Evolutionary conservation across 2,888 invertebrate species (phyloP).

Genomic region (Nomada goodeniana): DNA sequence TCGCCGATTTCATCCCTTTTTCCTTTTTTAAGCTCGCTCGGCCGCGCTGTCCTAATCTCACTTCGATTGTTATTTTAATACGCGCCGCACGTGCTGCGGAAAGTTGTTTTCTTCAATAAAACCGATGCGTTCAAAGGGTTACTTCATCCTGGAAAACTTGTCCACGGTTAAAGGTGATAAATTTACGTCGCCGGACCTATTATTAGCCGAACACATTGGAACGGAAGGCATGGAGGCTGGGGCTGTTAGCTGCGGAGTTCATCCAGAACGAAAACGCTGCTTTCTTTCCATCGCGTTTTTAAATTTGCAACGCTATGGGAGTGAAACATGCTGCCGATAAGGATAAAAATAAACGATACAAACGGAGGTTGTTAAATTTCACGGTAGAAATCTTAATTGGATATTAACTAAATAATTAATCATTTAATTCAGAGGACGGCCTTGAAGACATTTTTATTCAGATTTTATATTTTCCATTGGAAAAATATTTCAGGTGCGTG

Average conservation of each 20-base stretch:
- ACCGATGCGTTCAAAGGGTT: conserved; percentile 26
- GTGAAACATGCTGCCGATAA: background rate
- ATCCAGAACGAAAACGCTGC: conserved; percentile 23
- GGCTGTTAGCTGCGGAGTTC: conserved; percentile 1
- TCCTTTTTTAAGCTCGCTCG: background rate
- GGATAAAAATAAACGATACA: background rate
- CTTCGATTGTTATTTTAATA: conserved; percentile 16
- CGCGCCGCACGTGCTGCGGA: conserved; percentile 10
- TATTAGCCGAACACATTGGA: conserved; percentile 27
- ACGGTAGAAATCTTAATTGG: no score
- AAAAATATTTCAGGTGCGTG: background rate
- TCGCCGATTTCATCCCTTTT: conserved; percentile 13
- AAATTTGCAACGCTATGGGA: background rate
- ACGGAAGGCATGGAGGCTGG: conserved; percentile 13
- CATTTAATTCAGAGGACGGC: no score
- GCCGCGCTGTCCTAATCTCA: conserved; percentile 18
- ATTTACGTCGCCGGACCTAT: conserved; percentile 38
- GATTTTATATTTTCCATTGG: no score
- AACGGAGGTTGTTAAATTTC: background rate
- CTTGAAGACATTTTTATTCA: no score
- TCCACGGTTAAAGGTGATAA: conserved; percentile 36
- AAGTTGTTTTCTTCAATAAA: conserved; percentile 40
- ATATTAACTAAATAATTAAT: no score
- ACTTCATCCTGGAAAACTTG: conserved; percentile 31
- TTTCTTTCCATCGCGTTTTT: background rate